Evolutionary conservation across 2,797 vertebrate species (phyloP), one percentile per base, ranked within the genome.

Genomic region (Onychomys torridus): DNA sequence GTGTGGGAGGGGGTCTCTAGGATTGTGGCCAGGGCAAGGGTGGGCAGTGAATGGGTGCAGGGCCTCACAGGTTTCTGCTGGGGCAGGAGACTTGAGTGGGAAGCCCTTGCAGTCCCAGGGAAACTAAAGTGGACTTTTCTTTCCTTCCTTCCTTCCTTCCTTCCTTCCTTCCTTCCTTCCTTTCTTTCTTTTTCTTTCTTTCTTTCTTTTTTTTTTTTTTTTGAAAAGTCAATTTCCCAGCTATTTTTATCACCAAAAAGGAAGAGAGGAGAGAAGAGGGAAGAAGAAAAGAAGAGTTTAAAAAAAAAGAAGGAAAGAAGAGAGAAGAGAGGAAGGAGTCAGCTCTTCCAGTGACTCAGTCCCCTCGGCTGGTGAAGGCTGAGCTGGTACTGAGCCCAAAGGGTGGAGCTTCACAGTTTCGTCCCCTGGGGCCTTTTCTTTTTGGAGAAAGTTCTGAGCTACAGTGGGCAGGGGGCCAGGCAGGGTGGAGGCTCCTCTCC

Each of bases 341-440:
- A 29, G 65, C 89, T 89, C n/a, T 57, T 55, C 81, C 73, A 9
- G 89, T 97, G 97, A 97, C 97, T 98, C 97, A 97, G 94, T 52
- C 83, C 89, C 4, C 46, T 4, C 29, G 88, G 25, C 21, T 89
- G 78, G 4, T 0, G 29, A 23, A 83, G 93, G 83, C 89, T 6
- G 37, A 5, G 49, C 29, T 69, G 78, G 89, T 57, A 32, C 5
- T 0, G 27, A 84, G 91, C 91, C 76, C 6, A 1, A 83, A 91
- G 94, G 97, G 97, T 14, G 96, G 96, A 90, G 93, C 91, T 32
- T 10, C 9, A 46, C 65, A 85, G 97, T 98, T 97, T 97, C 97
- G 73, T 93, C 94, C 94, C 97, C 94, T 0, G 76, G 52, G 96
- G 97, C 95, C 76, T 94, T 97, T 96, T 93, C 90, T 93, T 97